A percentile compares a stretch with the other conserved stretches of the same genome.
Conservation (phyloP, 2,113 vertebrate genomes). For the Crotalus helleri region DNA sequence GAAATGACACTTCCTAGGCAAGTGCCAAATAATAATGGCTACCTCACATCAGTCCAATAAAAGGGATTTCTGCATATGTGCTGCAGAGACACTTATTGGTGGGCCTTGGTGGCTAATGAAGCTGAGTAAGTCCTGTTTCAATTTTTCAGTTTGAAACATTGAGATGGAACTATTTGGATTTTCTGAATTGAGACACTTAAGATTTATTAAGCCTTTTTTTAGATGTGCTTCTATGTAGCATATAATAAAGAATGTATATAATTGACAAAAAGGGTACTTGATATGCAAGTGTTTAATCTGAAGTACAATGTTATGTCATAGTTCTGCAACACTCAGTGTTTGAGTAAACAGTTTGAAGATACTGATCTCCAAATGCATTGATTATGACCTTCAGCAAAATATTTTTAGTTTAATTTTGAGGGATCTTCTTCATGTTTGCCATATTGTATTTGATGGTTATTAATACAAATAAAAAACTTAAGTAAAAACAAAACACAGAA, state of each 20-base stretch:
- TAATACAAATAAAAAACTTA: slow-evolving; percentile 18
- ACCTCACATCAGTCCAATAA: neutral
- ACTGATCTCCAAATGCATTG: slow-evolving; percentile 63
- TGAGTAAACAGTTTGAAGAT: slow-evolving; percentile 65
- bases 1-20: neutral
- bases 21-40: neutral
- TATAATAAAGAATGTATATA: slow-evolving; percentile 72
- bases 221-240: slow-evolving; percentile 54
- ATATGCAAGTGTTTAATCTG: slow-evolving; percentile 76
- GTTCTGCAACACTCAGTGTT: slow-evolving; percentile 58
- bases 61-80: neutral
- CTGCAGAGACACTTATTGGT: neutral
- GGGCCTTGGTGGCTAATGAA: neutral
- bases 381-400: slow-evolving; percentile 64
- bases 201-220: slow-evolving; percentile 71
- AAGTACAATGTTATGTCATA: slow-evolving; percentile 67
- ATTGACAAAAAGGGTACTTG: slow-evolving; percentile 70
- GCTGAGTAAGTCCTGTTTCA: neutral
- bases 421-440: slow-evolving; percentile 27
- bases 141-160: neutral
- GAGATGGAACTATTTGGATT: neutral
- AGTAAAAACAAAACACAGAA: neutral
- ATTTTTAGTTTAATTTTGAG: slow-evolving; percentile 38
- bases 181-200: slow-evolving; percentile 8
- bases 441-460: slow-evolving; percentile 15